Base-by-base conservation (phyloP, 2,797 vertebrate species). In the Falco naumanni region DNA sequence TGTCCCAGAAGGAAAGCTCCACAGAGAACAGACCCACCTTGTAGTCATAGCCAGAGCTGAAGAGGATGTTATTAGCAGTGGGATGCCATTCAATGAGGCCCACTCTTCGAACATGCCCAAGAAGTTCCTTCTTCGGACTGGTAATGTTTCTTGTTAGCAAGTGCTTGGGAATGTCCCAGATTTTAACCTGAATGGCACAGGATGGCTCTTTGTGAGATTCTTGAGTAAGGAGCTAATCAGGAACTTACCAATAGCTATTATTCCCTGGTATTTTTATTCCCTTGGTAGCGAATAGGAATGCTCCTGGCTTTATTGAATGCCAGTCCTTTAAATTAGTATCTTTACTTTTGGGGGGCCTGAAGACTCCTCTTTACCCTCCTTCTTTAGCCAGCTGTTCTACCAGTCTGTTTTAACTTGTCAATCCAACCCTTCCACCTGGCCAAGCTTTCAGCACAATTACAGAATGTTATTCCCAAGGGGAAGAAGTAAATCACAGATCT, bases 51-150 rank as follows among this genome's bases (percentile, higher is more conserved):
- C 98, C 98, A 0, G 98, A 98, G 34, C 99, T 99, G 97, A 99
- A 98, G 91, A 99, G 98, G 96, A 99, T 98, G 95, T 98, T 98
- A 78, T 97, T 98, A 6, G 99, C 99, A 0, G 99, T 99, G 20
- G 99, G 99, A 92, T 99, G 99, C 99, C 99, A 99, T 83, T 99
- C 99, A 21, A 99, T 97, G 94, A 99, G 98, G 75, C 98, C 98
- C 20, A 99, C 99, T 84, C 99, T 98, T 95, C 99, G 98, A 15
- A 97, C 81, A 31, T 99, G 99, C 79, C 98, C 98, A 91, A 98
- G 95, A 26, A 99, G 98, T 87, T 99, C 99, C 87, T 99, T 99
- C 97, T 95, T 98, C 0, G 98, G 96, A 70, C 71, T 93, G 5
- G 98, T 99, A 57, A 99, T 97, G 97, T 97, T 99, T 97, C 95